Evolutionary conservation across 1,140 invertebrate species (phyloP).

Genomic region (Seison nebaliae): DNA sequence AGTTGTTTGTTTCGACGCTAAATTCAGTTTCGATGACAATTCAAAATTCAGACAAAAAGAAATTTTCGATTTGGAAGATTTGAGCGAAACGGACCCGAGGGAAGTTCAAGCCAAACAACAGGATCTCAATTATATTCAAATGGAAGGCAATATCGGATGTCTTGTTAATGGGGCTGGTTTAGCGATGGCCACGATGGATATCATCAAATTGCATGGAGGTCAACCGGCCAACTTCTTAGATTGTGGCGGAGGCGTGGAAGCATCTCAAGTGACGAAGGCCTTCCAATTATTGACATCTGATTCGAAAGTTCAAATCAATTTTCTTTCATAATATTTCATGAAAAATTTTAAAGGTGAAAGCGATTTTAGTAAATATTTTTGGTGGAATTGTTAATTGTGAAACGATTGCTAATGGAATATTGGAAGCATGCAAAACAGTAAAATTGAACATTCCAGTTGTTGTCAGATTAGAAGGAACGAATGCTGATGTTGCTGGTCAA

Average conservation of each 20-base stretch:
- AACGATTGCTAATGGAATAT: constrained; percentile 75
- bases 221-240: constrained; percentile 33
- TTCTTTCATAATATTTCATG: background rate
- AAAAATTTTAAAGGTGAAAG: constrained; percentile 40
- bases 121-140: constrained; percentile 65
- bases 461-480: constrained; percentile 68
- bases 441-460: constrained; percentile 58
- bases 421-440: constrained; percentile 52
- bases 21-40: constrained; percentile 93
- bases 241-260: constrained; percentile 32
- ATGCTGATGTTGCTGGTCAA: constrained; percentile 36
- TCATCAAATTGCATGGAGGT: constrained; percentile 32
- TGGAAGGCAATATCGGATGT: constrained; percentile 77
- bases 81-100: constrained; percentile 41
- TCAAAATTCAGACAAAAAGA: constrained; percentile 68
- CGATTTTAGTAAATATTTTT: constrained; percentile 89
- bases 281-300: constrained; percentile 33
- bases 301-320: constrained; percentile 14
- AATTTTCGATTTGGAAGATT: constrained; percentile 25
- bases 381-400: constrained; percentile 95
- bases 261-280: constrained; percentile 45
- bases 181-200: constrained; percentile 36
- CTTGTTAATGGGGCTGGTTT: constrained; percentile 34
- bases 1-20: constrained; percentile 89
- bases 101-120: constrained; percentile 62